Evolutionary conservation across 1,140 invertebrate genomes (phyloP).

Genomic region (Vanessa atalanta): DNA sequence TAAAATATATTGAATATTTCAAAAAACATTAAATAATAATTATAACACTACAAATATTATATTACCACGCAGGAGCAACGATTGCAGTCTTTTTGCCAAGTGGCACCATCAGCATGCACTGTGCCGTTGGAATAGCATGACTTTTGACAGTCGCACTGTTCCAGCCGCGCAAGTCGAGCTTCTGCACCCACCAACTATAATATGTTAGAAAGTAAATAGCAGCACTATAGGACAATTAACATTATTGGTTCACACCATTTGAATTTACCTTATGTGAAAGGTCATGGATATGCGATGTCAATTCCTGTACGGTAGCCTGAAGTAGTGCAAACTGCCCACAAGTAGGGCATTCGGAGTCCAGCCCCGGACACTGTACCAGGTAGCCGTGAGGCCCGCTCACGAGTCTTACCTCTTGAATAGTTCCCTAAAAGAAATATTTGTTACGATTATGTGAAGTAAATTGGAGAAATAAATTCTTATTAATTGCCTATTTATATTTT

Average conservation of each 20-base stretch:
- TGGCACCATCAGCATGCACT: slow-evolving; percentile 89
- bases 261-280: slow-evolving; percentile 84
- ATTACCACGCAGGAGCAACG: slow-evolving; percentile 90
- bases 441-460: not conserved
- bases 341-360: slow-evolving; percentile 93
- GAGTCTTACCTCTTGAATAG: slow-evolving; percentile 92
- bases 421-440: slow-evolving; percentile 83
- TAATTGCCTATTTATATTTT: not conserved
- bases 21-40: not conserved
- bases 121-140: slow-evolving; percentile 91
- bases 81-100: slow-evolving; percentile 90
- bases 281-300: slow-evolving; percentile 85
- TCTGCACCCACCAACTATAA: slow-evolving; percentile 88
- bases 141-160: slow-evolving; percentile 94
- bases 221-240: not conserved
- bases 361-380: slow-evolving; percentile 90
- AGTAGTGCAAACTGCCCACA: slow-evolving; percentile 93
- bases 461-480: no score
- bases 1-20: not conserved
- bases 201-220: slow-evolving; percentile 13
- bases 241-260: not conserved
- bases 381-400: slow-evolving; percentile 92
- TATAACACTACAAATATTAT: slow-evolving; percentile 22
- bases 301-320: slow-evolving; percentile 87
- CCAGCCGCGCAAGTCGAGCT: slow-evolving; percentile 86